Conservation (phyloP, 2,888 invertebrate genomes). For the Conchocele bisecta region DNA sequence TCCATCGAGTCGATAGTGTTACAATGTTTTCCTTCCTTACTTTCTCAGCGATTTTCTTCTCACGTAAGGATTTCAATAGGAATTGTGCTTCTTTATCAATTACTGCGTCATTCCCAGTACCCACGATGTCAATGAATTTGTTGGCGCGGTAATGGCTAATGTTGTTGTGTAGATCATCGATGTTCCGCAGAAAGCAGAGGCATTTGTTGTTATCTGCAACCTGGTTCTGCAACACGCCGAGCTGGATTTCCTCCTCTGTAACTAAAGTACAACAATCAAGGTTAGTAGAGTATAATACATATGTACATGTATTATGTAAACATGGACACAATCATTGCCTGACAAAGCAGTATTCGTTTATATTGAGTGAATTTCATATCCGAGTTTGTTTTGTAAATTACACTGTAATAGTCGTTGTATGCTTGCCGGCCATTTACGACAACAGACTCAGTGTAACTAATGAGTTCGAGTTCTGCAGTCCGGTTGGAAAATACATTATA, state of each 20-base stretch:
- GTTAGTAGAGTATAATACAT: too few species aligned
- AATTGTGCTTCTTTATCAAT: constrained; percentile 57
- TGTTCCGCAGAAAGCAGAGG: constrained; percentile 60
- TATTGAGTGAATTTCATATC: too few species aligned
- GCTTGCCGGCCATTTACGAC: too few species aligned
- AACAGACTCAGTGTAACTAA: too few species aligned
- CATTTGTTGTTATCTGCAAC: constrained; percentile 55
- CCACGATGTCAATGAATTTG: constrained; percentile 56
- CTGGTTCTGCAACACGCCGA: constrained; percentile 48
- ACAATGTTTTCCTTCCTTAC: constrained; percentile 54
- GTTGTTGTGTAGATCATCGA: constrained; percentile 56
- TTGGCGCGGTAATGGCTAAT: constrained; percentile 43
- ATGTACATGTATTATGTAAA: too few species aligned
- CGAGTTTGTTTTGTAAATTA: too few species aligned
- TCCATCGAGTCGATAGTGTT: constrained; percentile 54
- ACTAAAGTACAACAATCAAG: constrained; percentile 55
- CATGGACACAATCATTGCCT: too few species aligned
- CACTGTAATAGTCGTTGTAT: too few species aligned
- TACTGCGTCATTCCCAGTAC: too few species aligned
- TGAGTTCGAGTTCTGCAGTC: too few species aligned
- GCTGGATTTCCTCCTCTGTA: constrained; percentile 62
- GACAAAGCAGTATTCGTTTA: too few species aligned
- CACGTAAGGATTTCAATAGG: constrained; percentile 51
- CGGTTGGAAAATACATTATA: too few species aligned
- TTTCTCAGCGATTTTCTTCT: constrained; percentile 38